phyloP scores from a whole-genome alignment of 2,113 vertebrate species.

The Tinamus guttatus region DNA sequence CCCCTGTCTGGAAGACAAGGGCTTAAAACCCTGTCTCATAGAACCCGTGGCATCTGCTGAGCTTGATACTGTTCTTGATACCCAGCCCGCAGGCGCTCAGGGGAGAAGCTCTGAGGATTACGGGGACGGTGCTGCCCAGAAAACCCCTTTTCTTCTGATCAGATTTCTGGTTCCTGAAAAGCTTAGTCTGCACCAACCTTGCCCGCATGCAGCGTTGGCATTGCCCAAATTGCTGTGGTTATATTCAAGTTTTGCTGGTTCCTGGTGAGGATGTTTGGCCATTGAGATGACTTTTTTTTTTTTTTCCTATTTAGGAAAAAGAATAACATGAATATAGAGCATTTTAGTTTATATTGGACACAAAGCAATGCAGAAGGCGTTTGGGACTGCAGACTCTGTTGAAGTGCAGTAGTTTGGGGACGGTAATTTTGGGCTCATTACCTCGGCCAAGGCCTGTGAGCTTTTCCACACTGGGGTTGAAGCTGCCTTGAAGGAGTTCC shows the following conservation, averaged over 20 bases:
- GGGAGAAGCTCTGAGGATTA: neutral
- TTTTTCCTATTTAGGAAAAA: neutral
- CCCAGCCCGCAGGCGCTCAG: neutral
- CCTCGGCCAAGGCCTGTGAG: neutral
- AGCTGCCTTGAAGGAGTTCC: neutral
- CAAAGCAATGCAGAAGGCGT: neutral
- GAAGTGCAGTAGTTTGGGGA: neutral
- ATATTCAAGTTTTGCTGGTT: neutral
- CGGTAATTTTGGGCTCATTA: neutral
- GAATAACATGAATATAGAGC: neutral
- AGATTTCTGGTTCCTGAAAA: neutral
- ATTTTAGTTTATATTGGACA: neutral
- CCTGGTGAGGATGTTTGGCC: neutral
- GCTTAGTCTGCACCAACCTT: neutral
- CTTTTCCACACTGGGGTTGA: neutral
- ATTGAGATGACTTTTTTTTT: neutral
- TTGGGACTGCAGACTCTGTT: neutral
- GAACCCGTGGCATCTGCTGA: conserved; percentile 37
- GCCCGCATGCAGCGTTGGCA: too few relatives aligned
- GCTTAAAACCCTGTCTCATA: conserved; percentile 38
- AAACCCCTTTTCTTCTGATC: neutral
- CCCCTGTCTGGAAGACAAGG: conserved; percentile 23
- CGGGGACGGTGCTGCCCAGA: neutral
- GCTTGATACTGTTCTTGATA: conserved; percentile 26
- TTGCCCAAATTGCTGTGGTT: neutral